Evolutionary conservation across 2,113 vertebrate species (phyloP), one percentile per base, ranked within the genome.

Genomic region (Empidonax alnorum): DNA sequence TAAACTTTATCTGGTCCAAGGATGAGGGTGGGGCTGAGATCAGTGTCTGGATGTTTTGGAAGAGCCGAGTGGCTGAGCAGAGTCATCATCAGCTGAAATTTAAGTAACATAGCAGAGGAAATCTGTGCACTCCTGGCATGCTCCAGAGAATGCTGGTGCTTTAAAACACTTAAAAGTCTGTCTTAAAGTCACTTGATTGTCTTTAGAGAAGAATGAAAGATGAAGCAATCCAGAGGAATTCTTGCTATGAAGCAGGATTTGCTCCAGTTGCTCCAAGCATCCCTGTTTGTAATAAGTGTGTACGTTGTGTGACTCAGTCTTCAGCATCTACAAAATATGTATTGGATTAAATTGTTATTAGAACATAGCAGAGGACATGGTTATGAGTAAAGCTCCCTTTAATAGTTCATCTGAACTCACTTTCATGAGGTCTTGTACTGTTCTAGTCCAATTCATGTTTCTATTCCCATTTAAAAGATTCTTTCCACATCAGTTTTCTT

Each of bases 301-400:
- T 88, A 89, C 58, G 28, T 86, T 96, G 90, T 97, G 68, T 96
- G 96, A 95, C 58, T 96, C 93, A 46, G 46, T 88, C 73, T 77
- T 79, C 82, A 83, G 90, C 88, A 86, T 95, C 95, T 96, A 90
- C 94, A 88, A 97, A 98, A 95, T 96, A 95, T 98, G 97, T 95
- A 95, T 97, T 93, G 97, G 96, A 97, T 98, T 98, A 97, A 97
- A 95, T 92, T 92, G 94, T 96, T 97, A 97, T 96, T 98, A 96
- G 92, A 97, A 93, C 89, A 81, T 96, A 95, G 95, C 85, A 96
- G 15, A 42, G 97, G 91, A 74, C 84, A 86, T 94, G 92, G 96
- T 98, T 97, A 93, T 96, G 91, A 95, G 76, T 95, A 94, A 97
- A 97, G 79, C 90, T 97, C 77, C 44, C 92, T 97, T 95, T 97